Conservation (phyloP, 2,797 vertebrate species). For the Darevskia mixta region DNA sequence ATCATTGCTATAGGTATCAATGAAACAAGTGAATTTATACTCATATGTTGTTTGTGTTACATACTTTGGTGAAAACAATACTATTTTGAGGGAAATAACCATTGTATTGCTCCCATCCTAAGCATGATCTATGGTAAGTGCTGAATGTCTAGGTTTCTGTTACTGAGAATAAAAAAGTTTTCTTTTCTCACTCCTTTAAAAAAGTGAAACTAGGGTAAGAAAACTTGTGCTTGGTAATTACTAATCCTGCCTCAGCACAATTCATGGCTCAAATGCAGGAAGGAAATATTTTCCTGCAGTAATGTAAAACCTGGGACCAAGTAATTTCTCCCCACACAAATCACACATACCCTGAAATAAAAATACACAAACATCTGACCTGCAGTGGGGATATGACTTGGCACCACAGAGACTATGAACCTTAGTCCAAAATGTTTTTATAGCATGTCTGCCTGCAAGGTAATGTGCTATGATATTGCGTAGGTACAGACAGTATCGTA, state of each 20-base stretch:
- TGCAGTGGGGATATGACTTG: slow-evolving; percentile 28
- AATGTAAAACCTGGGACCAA: not conserved
- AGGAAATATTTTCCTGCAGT: slow-evolving; percentile 30
- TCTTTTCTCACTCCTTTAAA: slow-evolving; percentile 20
- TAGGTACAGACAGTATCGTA: not conserved
- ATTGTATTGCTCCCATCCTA: slow-evolving; percentile 41
- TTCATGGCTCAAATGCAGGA: slow-evolving; percentile 28
- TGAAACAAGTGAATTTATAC: slow-evolving; percentile 5
- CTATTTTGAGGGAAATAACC: slow-evolving; percentile 39
- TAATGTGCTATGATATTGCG: not conserved
- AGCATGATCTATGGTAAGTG: slow-evolving; percentile 53
- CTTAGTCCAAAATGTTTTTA: not conserved
- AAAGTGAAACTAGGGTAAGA: not conserved
- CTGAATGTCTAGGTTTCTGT: slow-evolving; percentile 41
- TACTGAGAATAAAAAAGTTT: slow-evolving; percentile 47
- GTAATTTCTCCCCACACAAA: slow-evolving; percentile 37
- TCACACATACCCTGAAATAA: slow-evolving; percentile 3
- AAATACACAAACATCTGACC: slow-evolving; percentile 48
- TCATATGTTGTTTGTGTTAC: slow-evolving; percentile 1
- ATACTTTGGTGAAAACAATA: slow-evolving; percentile 38
- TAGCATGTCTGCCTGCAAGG: not conserved
- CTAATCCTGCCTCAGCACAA: slow-evolving; percentile 3
- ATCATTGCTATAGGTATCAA: slow-evolving; percentile 30
- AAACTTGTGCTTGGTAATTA: slow-evolving; percentile 1
- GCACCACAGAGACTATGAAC: slow-evolving; percentile 50